Evolutionary conservation across 2,888 invertebrate genomes (phyloP).

Genomic region (Trachelus troglodyta): DNA sequence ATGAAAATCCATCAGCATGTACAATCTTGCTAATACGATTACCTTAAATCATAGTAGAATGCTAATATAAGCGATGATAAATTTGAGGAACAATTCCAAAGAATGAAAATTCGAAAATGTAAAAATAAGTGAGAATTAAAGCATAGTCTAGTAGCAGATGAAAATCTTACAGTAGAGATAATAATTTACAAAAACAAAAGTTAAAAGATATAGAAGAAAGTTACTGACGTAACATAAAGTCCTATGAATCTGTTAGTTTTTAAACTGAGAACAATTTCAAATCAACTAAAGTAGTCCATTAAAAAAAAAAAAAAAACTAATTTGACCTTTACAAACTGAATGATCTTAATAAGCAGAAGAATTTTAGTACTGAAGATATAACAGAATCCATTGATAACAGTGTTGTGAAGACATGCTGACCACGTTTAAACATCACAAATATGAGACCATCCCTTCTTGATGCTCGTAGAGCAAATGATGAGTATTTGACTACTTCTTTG

Average conservation of each 20-base stretch:
- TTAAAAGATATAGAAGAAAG: not conserved
- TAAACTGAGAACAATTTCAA: not conserved
- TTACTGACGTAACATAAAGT: not conserved
- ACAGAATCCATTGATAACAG: conserved; percentile 34
- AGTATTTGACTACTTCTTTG: conserved; percentile 59
- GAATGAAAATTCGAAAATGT: not conserved
- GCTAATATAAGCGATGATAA: not conserved
- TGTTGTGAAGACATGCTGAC: conserved; percentile 56
- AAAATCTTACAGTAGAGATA: not conserved
- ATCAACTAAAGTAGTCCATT: not conserved
- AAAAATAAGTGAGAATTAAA: not conserved
- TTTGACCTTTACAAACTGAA: not conserved
- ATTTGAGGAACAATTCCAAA: not conserved
- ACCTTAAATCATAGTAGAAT: not conserved
- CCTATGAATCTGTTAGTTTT: not conserved
- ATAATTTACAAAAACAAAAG: not conserved
- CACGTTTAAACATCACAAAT: conserved; percentile 53
- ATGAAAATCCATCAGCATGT: conserved; percentile 26
- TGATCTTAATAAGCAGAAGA: not conserved
- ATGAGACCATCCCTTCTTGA: conserved; percentile 50
- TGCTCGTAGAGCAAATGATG: conserved; percentile 53
- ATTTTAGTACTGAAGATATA: conserved; percentile 12
- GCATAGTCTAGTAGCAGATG: not conserved
- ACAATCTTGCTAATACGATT: not conserved
- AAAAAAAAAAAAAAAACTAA: too few relatives aligned